Base-by-base conservation (phyloP, 2,888 invertebrate genomes). In the Argyra leucocephala region DNA sequence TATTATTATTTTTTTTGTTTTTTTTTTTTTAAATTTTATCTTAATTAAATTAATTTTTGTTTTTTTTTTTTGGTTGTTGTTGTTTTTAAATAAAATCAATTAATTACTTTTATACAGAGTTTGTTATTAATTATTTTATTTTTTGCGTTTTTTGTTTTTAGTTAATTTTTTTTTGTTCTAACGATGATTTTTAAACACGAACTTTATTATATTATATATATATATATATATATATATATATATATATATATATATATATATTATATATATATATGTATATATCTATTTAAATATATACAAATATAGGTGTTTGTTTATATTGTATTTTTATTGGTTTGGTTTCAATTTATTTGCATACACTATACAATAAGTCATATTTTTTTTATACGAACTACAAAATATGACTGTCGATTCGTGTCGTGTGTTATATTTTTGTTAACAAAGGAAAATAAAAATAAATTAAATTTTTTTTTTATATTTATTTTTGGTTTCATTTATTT, bases 401-500 rank as follows among this genome's bases (percentile, higher is more conserved):
- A 48, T 48, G 5, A 22, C 15, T 37, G 24, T 22, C 22, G 59
- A n/a, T 58, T 57, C 23, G 22, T 62, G 21, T 58, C 62, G 64
- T 69, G 66, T 68, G 61, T 62, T n/a, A n/a, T n/a, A n/a, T n/a
- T n/a, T n/a, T n/a, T n/a, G n/a, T n/a, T n/a, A 68, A 65, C 68
- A 69, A 66, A 67, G n/a, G n/a, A n/a, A n/a, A n/a, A n/a, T n/a
- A n/a, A n/a, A n/a, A 69, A 69, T 69, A 68, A 69, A 62, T 60
- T 22, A 37, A 63, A 57, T 64, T 65, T 67, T 68, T 59, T 57
- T 58, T 66, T 22, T 64, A 68, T 58, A 37, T 62, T 64, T 21
- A 64, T 63, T 61, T 37, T 62, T 66, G 61, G 22, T 60, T 58
- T 48, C 22, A 12, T 60, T 63, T 22, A 59, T 15, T 64, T 64